These are phyloP conservation scores for Copsychus sechellarum DNA, from an alignment of 2,113 vertebrate genomes.

Conservation along the genomic window DNA sequence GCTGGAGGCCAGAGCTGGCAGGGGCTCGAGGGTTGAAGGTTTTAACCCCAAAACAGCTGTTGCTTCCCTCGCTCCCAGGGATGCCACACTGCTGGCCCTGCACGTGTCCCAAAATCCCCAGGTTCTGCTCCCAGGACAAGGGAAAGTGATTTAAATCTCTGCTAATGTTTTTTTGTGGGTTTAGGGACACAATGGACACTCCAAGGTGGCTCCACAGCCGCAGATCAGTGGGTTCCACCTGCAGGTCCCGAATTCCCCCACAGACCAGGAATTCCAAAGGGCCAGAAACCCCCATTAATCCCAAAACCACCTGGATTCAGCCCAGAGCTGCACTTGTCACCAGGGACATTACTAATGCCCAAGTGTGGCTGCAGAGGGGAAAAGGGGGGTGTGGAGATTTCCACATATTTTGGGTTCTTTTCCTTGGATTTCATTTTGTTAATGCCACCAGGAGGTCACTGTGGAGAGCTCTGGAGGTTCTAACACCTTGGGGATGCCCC, in stretches of 20 bases:
- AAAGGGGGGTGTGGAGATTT: background rate
- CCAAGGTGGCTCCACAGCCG: fast-evolving
- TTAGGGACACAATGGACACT: background rate
- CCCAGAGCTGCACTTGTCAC: background rate
- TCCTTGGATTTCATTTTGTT: background rate
- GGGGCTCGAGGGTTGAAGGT: background rate
- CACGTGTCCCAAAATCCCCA: fast-evolving
- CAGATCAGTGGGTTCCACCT: background rate
- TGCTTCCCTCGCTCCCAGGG: background rate
- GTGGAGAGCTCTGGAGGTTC: background rate
- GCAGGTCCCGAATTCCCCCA: background rate
- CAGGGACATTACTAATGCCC: background rate
- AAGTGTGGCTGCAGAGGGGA: background rate
- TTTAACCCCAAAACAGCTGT: background rate
- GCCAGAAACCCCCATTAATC: background rate
- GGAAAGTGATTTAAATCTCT: background rate
- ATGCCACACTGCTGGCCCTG: background rate
- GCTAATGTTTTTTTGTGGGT: background rate
- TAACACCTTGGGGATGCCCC: background rate
- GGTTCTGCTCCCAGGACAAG: background rate
- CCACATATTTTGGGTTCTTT: background rate
- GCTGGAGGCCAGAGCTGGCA: background rate
- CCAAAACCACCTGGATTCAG: background rate
- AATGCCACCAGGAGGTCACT: background rate
- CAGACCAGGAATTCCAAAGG: background rate